phyloP scores from a whole-genome alignment of 2,797 vertebrate genomes.

The Leuciscus waleckii region DNA sequence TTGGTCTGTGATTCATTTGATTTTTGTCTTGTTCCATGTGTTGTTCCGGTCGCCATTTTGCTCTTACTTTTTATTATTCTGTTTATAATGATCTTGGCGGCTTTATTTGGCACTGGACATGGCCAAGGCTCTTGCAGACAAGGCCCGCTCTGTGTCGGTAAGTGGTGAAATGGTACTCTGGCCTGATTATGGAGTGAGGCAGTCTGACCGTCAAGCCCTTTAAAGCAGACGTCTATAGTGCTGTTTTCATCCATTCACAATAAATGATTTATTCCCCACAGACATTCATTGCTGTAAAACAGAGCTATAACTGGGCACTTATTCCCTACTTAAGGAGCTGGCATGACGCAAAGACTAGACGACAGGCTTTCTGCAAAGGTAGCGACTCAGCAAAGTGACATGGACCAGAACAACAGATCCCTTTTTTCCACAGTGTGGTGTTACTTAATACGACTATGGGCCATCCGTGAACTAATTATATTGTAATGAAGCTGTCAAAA shows the following conservation, averaged over 20 bases:
- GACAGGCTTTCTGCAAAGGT: conserved; percentile 59
- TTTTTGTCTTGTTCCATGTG: background rate
- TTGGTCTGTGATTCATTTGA: conserved; percentile 16
- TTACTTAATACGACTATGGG: conserved; percentile 40
- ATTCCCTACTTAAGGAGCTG: conserved; percentile 51
- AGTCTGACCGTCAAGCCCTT: conserved; percentile 48
- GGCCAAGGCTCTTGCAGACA: conserved; percentile 25
- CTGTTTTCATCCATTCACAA: conserved; percentile 58
- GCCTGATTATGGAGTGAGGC: conserved; percentile 46
- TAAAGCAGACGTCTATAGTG: conserved; percentile 46
- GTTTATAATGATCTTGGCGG: background rate
- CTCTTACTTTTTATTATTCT: conserved; percentile 1
- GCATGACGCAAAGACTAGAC: conserved; percentile 56
- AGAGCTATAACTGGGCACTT: conserved; percentile 55
- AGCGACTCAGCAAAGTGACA: conserved; percentile 58
- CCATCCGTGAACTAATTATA: conserved; percentile 50
- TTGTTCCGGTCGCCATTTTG: conserved; percentile 6
- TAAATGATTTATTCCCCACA: conserved; percentile 65
- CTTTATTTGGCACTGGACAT: conserved; percentile 5
- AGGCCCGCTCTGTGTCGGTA: conserved; percentile 35
- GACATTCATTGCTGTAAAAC: conserved; percentile 60
- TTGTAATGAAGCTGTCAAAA: conserved; percentile 52
- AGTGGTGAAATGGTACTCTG: conserved; percentile 49
- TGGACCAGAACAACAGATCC: conserved; percentile 40
- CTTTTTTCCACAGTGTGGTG: conserved; percentile 31